Evolutionary conservation across 2,888 invertebrate species (phyloP).

Genomic region (Torymus tubicola): DNA sequence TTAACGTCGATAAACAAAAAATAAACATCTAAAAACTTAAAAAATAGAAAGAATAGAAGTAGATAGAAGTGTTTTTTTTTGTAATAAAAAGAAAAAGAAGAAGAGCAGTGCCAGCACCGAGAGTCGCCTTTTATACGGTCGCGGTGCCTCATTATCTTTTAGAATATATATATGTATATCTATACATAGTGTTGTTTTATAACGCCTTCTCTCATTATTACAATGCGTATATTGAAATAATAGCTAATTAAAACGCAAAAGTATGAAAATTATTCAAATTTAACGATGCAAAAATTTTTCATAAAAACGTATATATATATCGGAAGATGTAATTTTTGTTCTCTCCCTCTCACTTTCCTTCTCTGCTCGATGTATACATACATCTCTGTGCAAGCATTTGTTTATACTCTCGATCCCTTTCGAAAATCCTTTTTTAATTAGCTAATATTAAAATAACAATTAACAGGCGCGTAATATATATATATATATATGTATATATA

Average conservation of each 20-base stretch:
- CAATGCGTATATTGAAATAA: slow-evolving; percentile 38
- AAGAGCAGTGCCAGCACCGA: slow-evolving; percentile 52
- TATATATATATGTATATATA: slow-evolving; percentile 22
- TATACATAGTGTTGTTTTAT: slow-evolving; percentile 24
- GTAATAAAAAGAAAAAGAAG: slow-evolving; percentile 37
- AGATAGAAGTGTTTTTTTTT: slow-evolving; percentile 18
- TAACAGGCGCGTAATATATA: slow-evolving; percentile 42
- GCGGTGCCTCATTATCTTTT: slow-evolving; percentile 36
- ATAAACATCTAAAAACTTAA: slow-evolving; percentile 57
- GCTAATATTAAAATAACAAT: slow-evolving; percentile 54
- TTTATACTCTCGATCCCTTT: slow-evolving; percentile 17
- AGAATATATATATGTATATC: slow-evolving; percentile 43
- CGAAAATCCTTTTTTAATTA: slow-evolving; percentile 47
- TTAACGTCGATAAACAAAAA: slow-evolving; percentile 48
- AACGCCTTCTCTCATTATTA: slow-evolving; percentile 4
- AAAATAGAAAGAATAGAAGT: slow-evolving; percentile 24
- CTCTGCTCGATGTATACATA: background rate
- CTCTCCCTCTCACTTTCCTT: too few species aligned
- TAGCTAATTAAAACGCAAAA: slow-evolving; percentile 52
- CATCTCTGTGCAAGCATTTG: slow-evolving; percentile 22
- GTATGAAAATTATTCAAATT: background rate
- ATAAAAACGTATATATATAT: too few species aligned
- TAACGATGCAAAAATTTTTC: background rate
- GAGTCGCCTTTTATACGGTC: slow-evolving; percentile 35
- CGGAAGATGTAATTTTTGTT: too few species aligned